Conservation (phyloP, 2,797 vertebrate species). For the Oceanodroma leucorhoa region DNA sequence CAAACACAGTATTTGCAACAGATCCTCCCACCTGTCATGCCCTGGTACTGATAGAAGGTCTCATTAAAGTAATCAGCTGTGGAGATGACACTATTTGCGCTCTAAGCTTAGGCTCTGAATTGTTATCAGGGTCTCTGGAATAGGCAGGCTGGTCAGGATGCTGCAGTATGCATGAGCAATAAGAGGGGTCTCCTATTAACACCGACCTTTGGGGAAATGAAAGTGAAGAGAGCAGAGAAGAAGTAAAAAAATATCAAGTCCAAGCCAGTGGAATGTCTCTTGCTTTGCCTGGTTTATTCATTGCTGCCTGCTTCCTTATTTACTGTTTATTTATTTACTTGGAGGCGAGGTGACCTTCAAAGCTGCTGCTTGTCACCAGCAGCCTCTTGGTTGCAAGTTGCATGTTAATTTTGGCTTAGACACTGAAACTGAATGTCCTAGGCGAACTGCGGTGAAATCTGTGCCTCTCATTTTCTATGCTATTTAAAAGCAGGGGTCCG, state of each 20-base stretch:
- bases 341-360: slow-evolving; percentile 52
- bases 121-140: background rate
- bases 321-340: slow-evolving; percentile 52
- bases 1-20: background rate
- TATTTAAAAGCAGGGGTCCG: background rate
- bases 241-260: background rate
- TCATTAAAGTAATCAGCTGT: background rate
- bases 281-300: slow-evolving; percentile 21
- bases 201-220: background rate
- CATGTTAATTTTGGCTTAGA: slow-evolving; percentile 50
- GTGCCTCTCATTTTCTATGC: background rate
- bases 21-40: background rate
- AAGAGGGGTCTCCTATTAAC: background rate
- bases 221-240: background rate
- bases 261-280: background rate
- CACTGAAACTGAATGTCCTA: background rate
- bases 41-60: background rate
- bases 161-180: background rate
- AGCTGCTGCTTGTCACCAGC: slow-evolving; percentile 27
- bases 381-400: slow-evolving; percentile 7
- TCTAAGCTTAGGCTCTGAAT: background rate
- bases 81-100: background rate
- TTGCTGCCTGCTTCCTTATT: slow-evolving; percentile 8
- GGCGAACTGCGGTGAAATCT: background rate
- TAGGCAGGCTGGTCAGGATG: background rate